Conservation (phyloP, 2,113 vertebrate genomes). For the Gopherus flavomarginatus region DNA sequence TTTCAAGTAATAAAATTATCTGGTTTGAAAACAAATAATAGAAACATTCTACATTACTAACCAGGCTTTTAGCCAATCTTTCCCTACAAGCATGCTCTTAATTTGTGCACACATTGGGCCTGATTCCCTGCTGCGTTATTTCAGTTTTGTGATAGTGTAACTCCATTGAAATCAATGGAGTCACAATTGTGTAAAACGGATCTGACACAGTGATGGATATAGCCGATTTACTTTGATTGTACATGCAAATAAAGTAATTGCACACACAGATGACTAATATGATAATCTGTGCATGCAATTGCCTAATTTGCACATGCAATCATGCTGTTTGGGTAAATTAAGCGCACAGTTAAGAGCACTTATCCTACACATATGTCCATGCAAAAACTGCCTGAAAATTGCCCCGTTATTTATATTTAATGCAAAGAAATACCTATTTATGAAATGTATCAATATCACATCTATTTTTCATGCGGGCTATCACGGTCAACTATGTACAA, state of each 20-base stretch:
- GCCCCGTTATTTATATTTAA: background rate
- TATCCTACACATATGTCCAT: background rate
- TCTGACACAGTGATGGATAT: slow-evolving; percentile 53
- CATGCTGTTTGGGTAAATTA: slow-evolving; percentile 10
- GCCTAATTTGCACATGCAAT: slow-evolving; percentile 46
- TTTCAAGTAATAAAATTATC: slow-evolving; percentile 25
- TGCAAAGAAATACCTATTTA: background rate
- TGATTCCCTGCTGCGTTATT: background rate
- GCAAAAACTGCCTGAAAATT: background rate
- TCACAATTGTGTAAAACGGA: slow-evolving; percentile 46
- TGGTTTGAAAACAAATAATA: slow-evolving; percentile 8
- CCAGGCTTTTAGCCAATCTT: background rate
- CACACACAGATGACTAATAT: slow-evolving; percentile 34
- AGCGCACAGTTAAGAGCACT: background rate
- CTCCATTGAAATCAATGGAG: background rate
- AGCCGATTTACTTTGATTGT: slow-evolving; percentile 35
- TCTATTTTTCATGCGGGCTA: background rate
- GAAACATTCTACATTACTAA: background rate
- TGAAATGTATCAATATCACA: background rate
- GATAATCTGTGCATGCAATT: background rate
- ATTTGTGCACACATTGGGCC: background rate
- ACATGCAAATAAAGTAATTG: slow-evolving; percentile 53
- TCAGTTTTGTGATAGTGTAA: slow-evolving; percentile 13
- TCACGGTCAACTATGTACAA: background rate
- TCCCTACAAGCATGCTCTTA: background rate